Evolutionary conservation across 2,797 vertebrate genomes (phyloP).

Genomic region (Morus bassanus): DNA sequence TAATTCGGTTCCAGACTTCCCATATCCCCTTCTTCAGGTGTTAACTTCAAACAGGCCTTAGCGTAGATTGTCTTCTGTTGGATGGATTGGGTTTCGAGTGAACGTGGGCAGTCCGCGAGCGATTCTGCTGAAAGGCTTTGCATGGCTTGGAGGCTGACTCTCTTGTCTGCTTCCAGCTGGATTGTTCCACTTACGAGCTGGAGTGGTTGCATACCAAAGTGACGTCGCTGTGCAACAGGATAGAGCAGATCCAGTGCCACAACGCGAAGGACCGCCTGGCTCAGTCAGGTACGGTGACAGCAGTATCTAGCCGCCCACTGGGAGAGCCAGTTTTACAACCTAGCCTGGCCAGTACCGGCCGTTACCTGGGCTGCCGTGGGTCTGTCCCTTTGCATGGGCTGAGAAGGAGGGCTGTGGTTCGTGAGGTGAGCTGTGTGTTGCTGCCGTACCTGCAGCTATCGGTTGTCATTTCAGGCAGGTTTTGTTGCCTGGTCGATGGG

Average conservation of each 20-base stretch:
- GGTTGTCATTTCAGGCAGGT: not conserved
- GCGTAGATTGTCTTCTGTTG: not conserved
- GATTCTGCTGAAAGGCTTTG: not conserved
- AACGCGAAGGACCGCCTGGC: slow-evolving; percentile 88
- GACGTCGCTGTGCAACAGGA: slow-evolving; percentile 88
- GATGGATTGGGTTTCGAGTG: not conserved
- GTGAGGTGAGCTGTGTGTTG: not conserved
- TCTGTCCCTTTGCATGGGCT: not conserved
- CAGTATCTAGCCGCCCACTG: rapidly evolving
- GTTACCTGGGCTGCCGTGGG: rapidly evolving
- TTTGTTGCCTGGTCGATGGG: too few relatives aligned
- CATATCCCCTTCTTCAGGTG: too few relatives aligned
- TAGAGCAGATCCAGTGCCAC: slow-evolving; percentile 89
- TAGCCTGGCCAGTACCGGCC: not conserved
- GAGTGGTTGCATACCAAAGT: slow-evolving; percentile 88
- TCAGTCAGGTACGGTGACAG: slow-evolving; percentile 83
- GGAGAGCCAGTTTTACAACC: not conserved
- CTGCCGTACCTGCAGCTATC: not conserved
- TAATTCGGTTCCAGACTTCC: not conserved
- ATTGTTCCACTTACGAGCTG: slow-evolving; percentile 85
- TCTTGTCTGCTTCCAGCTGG: slow-evolving; percentile 74
- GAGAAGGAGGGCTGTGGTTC: not conserved
- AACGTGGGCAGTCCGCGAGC: rapidly evolving
- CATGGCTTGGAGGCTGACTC: too few relatives aligned
- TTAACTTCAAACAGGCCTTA: too few relatives aligned